Conservation (phyloP, 2,113 vertebrate genomes). For the Rhinogobius similis region DNA sequence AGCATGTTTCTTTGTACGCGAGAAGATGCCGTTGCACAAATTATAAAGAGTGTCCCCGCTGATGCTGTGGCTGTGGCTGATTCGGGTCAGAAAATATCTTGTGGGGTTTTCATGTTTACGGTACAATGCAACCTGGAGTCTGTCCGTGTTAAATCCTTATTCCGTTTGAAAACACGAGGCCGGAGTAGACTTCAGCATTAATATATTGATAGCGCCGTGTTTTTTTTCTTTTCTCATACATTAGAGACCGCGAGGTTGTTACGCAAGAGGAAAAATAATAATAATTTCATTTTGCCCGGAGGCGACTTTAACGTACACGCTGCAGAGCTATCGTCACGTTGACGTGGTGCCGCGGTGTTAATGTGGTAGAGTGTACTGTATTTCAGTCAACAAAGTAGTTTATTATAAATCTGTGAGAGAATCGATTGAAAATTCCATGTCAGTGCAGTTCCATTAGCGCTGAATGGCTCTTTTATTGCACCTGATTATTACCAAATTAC, state of each 20-base stretch:
- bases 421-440: not conserved
- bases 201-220: no score
- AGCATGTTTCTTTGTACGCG: not conserved
- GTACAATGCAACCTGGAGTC: not conserved
- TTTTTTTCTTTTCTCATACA: not conserved
- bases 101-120: constrained; percentile 2
- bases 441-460: not conserved
- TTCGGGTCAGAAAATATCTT: constrained; percentile 18
- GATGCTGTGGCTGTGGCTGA: not conserved
- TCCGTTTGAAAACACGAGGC: not conserved
- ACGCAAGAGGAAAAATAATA: not conserved
- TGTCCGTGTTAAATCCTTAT: not conserved
- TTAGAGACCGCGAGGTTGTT: not conserved
- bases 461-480: not conserved
- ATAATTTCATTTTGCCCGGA: not conserved
- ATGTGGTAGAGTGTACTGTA: not conserved
- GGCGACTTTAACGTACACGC: not conserved
- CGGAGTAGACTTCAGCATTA: not conserved
- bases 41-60: not conserved
- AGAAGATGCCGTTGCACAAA: not conserved
- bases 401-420: not conserved
- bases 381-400: not conserved
- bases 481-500: not conserved
- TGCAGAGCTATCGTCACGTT: not conserved
- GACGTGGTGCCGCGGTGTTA: not conserved